Conservation (phyloP, 1,140 invertebrate genomes). For the Hypothenemus hampei region DNA sequence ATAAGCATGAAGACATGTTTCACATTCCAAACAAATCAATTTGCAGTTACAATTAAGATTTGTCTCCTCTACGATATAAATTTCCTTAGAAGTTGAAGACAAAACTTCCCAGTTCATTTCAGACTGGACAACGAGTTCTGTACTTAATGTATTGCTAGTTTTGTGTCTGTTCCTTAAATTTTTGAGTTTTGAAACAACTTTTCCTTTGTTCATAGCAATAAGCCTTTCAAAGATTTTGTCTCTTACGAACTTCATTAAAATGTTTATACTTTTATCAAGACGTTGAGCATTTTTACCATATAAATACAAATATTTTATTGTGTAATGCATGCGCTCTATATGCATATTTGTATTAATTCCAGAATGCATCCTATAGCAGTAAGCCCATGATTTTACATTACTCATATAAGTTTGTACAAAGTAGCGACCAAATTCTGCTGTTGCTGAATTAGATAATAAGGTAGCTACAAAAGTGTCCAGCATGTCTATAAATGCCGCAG, state of each 20-base stretch:
- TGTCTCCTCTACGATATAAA: no score
- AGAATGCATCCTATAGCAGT: slow-evolving; percentile 11
- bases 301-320: slow-evolving; percentile 22
- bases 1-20: slow-evolving; percentile 24
- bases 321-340: slow-evolving; percentile 21
- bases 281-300: slow-evolving; percentile 13
- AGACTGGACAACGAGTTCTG: no score
- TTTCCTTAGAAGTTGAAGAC: no score
- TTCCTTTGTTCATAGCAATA: slow-evolving; percentile 7
- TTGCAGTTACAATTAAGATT: slow-evolving; percentile 25
- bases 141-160: background rate
- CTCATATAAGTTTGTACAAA: slow-evolving; percentile 18
- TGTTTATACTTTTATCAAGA: slow-evolving; percentile 22
- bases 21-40: slow-evolving; percentile 23
- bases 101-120: no score
- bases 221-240: slow-evolving; percentile 17
- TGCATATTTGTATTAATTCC: slow-evolving; percentile 25
- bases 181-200: slow-evolving; percentile 2
- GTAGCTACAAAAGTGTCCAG: slow-evolving; percentile 1
- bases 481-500: slow-evolving; percentile 3
- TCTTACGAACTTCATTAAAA: slow-evolving; percentile 20
- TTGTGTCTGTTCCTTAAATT: slow-evolving; percentile 1
- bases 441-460: slow-evolving; percentile 4
- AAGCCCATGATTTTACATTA: slow-evolving; percentile 16
- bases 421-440: slow-evolving; percentile 20